Evolutionary conservation across 2,797 vertebrate genomes (phyloP).

Genomic region (Xiphorhynchus erythropygius): DNA sequence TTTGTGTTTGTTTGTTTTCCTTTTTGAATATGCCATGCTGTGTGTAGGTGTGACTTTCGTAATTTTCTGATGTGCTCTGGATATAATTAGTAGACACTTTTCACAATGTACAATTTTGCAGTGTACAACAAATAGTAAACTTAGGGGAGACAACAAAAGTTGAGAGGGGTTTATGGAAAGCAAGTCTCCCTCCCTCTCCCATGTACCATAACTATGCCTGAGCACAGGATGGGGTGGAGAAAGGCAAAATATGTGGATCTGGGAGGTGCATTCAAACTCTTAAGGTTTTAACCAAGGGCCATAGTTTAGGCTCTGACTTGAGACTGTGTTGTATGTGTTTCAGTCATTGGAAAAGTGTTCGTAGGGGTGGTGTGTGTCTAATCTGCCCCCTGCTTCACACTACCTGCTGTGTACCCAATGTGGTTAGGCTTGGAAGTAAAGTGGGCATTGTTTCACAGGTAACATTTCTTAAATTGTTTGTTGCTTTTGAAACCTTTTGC

Average conservation of each 20-base stretch:
- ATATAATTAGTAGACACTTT: not conserved
- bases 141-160: not conserved
- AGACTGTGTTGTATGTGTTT: not conserved
- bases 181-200: not conserved
- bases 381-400: fast-evolving
- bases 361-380: fast-evolving
- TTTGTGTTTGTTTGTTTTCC: not conserved
- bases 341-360: not conserved
- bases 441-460: not conserved
- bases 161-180: not conserved
- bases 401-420: fast-evolving
- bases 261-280: not conserved
- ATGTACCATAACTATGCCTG: not conserved
- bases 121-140: not conserved
- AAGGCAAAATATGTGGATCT: not conserved
- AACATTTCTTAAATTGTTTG: not conserved
- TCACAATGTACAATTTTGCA: fast-evolving
- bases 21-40: not conserved
- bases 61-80: not conserved
- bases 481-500: not conserved
- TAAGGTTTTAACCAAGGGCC: not conserved
- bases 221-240: not conserved
- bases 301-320: not conserved
- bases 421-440: not conserved
- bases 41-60: not conserved